These are phyloP conservation scores for Melipona quadrifasciata DNA, from an alignment of 1,140 invertebrate genomes.

Conservation along the genomic window DNA sequence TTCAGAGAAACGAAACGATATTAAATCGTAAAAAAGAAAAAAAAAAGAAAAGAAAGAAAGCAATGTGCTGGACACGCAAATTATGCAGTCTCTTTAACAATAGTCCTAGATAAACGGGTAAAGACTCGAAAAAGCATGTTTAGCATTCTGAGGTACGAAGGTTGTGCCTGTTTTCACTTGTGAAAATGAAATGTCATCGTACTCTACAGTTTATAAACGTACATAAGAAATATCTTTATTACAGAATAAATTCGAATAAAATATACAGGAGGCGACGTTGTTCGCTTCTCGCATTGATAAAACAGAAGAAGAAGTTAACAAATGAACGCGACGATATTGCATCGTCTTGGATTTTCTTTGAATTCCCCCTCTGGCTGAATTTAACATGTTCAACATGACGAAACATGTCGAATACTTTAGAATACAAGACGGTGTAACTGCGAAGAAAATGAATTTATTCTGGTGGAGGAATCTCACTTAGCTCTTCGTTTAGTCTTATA, in stretches of 20 bases:
- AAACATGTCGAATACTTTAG: constrained; percentile 26
- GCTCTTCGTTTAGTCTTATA: constrained; percentile 33
- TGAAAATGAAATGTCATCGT: constrained; percentile 2
- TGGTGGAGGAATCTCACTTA: constrained; percentile 18
- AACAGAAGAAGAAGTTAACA: not conserved
- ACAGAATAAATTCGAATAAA: not conserved
- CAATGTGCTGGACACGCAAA: constrained; percentile 7
- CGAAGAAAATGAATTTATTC: constrained; percentile 4
- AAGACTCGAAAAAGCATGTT: not conserved
- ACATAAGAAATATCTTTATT: not conserved
- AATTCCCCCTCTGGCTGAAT: not conserved
- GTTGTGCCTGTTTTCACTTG: not conserved
- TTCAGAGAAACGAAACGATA: not conserved
- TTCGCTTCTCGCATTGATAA: not conserved
- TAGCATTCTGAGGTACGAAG: not conserved
- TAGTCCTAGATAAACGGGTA: not conserved
- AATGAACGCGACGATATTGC: not conserved
- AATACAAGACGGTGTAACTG: constrained; percentile 7
- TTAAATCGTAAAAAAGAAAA: constrained; percentile 3
- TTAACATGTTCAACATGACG: not conserved
- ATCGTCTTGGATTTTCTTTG: not conserved
- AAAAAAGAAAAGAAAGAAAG: no score
- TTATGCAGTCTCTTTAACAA: constrained; percentile 9
- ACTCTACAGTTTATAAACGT: not conserved
- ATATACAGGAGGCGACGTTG: not conserved